These are phyloP conservation scores for Agrypnus murinus DNA, from an alignment of 2,888 invertebrate genomes.

Conservation along the genomic window DNA sequence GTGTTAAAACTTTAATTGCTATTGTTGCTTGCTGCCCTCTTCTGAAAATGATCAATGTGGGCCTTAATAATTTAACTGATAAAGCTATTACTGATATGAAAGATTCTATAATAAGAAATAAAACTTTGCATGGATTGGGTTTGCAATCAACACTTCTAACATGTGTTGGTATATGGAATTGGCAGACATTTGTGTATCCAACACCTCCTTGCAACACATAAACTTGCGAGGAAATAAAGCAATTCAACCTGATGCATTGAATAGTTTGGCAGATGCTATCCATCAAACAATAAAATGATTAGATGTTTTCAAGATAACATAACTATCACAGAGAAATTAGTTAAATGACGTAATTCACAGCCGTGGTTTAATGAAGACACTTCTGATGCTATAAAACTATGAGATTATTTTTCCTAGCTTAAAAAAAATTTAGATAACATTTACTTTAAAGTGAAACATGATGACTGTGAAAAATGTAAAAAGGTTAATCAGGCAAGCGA, in stretches of 20 bases:
- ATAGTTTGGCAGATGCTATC: constrained; percentile 64
- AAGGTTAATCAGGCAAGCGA: no score
- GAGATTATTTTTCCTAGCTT: no score
- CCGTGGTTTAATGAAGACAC: no score
- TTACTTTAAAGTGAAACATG: no score
- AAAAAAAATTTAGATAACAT: no score
- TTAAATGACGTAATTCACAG: no score
- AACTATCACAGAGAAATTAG: no score
- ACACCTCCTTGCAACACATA: constrained; percentile 65
- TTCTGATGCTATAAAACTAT: no score
- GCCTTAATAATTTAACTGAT: constrained; percentile 67
- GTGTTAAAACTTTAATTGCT: constrained; percentile 63
- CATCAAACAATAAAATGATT: no score
- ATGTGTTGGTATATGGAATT: constrained; percentile 64
- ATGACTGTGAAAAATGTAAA: no score
- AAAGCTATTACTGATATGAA: constrained; percentile 62
- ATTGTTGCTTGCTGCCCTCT: constrained; percentile 66
- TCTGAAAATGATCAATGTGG: constrained; percentile 66
- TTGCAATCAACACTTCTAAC: constrained; percentile 67
- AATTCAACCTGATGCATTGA: constrained; percentile 65
- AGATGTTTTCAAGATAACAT: no score
- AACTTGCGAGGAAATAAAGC: constrained; percentile 68
- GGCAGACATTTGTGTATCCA: constrained; percentile 63
- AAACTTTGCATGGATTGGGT: constrained; percentile 66
- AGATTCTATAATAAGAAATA: constrained; percentile 59